These are phyloP conservation scores for Drosophila novamexicana DNA, from an alignment of 1,140 invertebrate species.

Conservation along the genomic window DNA sequence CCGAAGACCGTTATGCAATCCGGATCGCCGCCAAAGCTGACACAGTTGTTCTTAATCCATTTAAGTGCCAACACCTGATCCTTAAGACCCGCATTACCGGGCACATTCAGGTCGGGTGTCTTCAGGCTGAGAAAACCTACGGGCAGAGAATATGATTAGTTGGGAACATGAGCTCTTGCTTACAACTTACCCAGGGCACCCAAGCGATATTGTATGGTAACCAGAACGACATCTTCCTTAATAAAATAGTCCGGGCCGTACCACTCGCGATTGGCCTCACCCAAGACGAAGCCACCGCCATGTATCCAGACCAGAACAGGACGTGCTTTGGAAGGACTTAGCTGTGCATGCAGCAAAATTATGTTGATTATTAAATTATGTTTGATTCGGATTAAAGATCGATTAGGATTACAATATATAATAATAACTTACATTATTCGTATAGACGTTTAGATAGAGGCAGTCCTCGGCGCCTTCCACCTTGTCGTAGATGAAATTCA, in stretches of 20 bases:
- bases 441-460: slow-evolving; percentile 89
- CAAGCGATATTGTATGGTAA: slow-evolving; percentile 85
- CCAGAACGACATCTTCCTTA: slow-evolving; percentile 85
- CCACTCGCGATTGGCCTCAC: slow-evolving; percentile 80
- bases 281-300: slow-evolving; percentile 88
- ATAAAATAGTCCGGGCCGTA: slow-evolving; percentile 87
- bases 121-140: slow-evolving; percentile 76
- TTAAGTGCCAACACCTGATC: slow-evolving; percentile 88
- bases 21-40: slow-evolving; percentile 85
- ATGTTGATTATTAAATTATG: too few species aligned
- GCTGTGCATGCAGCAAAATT: slow-evolving; percentile 25
- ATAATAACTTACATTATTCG: slow-evolving; percentile 86
- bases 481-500: slow-evolving; percentile 64
- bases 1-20: slow-evolving; percentile 85
- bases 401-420: not conserved
- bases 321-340: slow-evolving; percentile 64
- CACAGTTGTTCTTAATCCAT: slow-evolving; percentile 88
- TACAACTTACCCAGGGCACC: slow-evolving; percentile 83
- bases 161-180: too few species aligned
- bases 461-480: slow-evolving; percentile 88
- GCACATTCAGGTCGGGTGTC: slow-evolving; percentile 76
- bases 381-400: not conserved
- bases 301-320: slow-evolving; percentile 86
- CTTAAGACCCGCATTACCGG: slow-evolving; percentile 88
- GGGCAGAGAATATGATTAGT: not conserved